Evolutionary conservation across 30 jellyfish, hydroid and myxozoan species (phyloP), one percentile per base, ranked within the genome.

Genomic region (Cassiopea xamachana): DNA sequence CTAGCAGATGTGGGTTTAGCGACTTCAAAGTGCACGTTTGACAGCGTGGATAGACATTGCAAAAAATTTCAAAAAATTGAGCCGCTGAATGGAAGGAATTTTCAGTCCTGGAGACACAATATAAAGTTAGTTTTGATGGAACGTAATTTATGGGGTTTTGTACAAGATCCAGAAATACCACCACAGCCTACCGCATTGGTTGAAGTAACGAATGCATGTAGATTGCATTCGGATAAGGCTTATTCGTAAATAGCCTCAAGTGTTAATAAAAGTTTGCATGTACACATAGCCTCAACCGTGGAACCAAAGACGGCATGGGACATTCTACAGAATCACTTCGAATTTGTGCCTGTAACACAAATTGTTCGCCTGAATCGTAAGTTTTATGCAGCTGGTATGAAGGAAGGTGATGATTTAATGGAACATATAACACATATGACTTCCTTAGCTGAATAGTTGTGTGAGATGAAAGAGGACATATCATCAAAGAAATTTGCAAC

Each of bases 231-330:
- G 73, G 86, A 87, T 75, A 87, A 87, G 86, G 90, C 95, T 69
- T 74, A 77, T 50, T 47, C 86, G 60, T 77, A 77, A 73, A 77
- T 87, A n/a, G 70, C 90, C 64, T 47, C 78, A 69, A 78, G 90
- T 87, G 91, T 79, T 59, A 80, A 78, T 50, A 87, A 64, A 69
- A 47, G 39, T 77, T 79, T 77, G 86, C 90, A 77, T 69, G 95
- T 87, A 67, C 95, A 87, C 49, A 48, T 76, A 60, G 77, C 90
- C 86, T 69, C 69, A 1, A 87, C 95, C 73, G 69, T 69, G 49
- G 69, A 71, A 78, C 95, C 95, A 60, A 77, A 87, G 86, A 90
- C 77, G 60, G 95, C 85, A 80, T 87, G 86, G 91, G 86, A 87
- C 46, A 87, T 62, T 64, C 78, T 79, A 61, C 78, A 77, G 72